Base-by-base conservation (phyloP, 2,113 vertebrate species). In the Recurvirostra avosetta region DNA sequence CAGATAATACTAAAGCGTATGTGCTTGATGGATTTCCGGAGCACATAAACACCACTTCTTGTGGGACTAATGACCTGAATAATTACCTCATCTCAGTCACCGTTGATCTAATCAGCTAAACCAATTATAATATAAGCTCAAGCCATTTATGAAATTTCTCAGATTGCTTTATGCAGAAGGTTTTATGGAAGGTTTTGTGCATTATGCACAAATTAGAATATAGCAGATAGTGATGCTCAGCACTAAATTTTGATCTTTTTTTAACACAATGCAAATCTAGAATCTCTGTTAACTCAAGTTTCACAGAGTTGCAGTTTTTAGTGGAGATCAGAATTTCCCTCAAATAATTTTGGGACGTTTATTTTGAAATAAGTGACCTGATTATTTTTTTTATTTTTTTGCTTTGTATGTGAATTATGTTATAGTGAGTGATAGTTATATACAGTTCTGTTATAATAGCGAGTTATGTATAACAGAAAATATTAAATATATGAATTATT, bases 1-100 rank as follows among this genome's bases (percentile, higher is more conserved):
- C 63, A 67, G 75, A 68, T 93, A 68, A 32, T 72, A 76, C 87
- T 72, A n/a, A 80, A n/a, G 50, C 56, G 77, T 78, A 75, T 76
- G 53, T 49, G 77, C 90, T 83, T 62, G 86, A 93, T 83, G 88
- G 93, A 59, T 88, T 92, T 90, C 90, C 91, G 65, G 68, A 71
- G 75, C 58, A 80, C 88, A 89, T 81, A 78, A 91, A 87, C 93
- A 95, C 52, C 56, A 41, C 72, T 94, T 73, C 66, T 84, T 8
- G 2, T 9, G 20, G 78, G 92, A 52, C 59, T 73, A 58, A 23
- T 82, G 92, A 79, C 76, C 93, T 81, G 85, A 92, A 80, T 93
- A 94, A 93, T 93, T 88, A 73, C 74, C 63, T 92, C 9, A 4
- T 86, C 66, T 61, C 82, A 26, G 66, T 53, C 0, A 2, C 66